Percentiles rank a stretch among this genome's conserved stretches.
These are phyloP conservation scores for Lordiphosa fenestrarum DNA, from an alignment of 2,888 invertebrate species.

Conservation along the genomic window DNA sequence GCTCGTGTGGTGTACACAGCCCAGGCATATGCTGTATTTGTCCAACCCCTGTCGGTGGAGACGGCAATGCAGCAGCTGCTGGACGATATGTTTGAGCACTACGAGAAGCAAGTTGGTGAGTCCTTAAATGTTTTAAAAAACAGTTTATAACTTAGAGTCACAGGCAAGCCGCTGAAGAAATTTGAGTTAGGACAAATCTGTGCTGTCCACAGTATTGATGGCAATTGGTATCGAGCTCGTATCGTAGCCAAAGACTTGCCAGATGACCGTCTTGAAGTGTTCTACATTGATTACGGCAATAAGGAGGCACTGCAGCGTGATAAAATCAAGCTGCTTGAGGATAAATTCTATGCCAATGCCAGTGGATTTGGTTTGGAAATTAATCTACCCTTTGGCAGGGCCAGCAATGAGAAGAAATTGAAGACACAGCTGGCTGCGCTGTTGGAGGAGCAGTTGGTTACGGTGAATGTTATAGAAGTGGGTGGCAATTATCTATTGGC, in stretches of 20 bases:
- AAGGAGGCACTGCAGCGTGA: conserved; percentile 82
- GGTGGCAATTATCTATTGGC: conserved; percentile 74
- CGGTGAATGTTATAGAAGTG: conserved; percentile 73
- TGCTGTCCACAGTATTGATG: conserved; percentile 84
- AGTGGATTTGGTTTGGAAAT: conserved; percentile 77
- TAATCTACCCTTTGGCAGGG: conserved; percentile 72
- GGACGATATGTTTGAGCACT: conserved; percentile 82
- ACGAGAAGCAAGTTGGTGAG: conserved; percentile 80
- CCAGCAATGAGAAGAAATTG: conserved; percentile 51
- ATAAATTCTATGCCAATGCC: conserved; percentile 79
- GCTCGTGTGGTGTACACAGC: conserved; percentile 83
- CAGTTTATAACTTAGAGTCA: too few relatives aligned
- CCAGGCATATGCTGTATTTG: conserved; percentile 83
- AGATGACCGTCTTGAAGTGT: conserved; percentile 79
- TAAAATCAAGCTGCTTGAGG: conserved; percentile 81
- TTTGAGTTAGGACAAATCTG: conserved; percentile 83
- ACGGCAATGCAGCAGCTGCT: conserved; percentile 81
- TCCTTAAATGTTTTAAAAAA: conserved; percentile 1
- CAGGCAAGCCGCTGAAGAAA: conserved; percentile 76
- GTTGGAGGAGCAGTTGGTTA: conserved; percentile 59
- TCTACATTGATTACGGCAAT: conserved; percentile 87
- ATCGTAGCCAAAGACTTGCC: conserved; percentile 80
- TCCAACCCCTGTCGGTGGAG: conserved; percentile 83
- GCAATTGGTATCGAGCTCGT: conserved; percentile 87
- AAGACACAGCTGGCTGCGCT: conserved; percentile 43